These are phyloP conservation scores for Protomyctophum bolini DNA, from an alignment of 2,113 vertebrate genomes.

Conservation along the genomic window DNA sequence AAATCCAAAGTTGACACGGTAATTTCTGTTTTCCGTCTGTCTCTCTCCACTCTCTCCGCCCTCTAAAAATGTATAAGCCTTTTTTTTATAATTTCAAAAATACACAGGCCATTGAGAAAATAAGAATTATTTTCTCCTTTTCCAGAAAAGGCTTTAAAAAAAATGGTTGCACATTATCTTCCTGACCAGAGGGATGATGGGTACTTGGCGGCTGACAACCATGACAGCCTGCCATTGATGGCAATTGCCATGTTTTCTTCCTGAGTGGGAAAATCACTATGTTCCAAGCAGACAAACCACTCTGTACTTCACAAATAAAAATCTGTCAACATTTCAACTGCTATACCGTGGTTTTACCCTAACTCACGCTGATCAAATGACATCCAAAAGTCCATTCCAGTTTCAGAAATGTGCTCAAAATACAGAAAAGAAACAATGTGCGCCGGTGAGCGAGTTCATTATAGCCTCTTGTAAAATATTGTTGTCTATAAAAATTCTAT, in stretches of 20 bases:
- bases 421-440: conserved; percentile 6
- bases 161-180: no score
- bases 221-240: conserved; percentile 55
- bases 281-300: conserved; percentile 34
- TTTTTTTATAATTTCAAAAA: conserved; percentile 28
- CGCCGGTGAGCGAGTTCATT: no score
- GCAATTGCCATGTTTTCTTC: conserved; percentile 51
- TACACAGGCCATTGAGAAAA: no score
- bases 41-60: neutral
- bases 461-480: no score
- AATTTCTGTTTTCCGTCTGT: conserved; percentile 18
- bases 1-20: conserved; percentile 20
- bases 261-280: conserved; percentile 64
- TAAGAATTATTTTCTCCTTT: no score
- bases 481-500: no score
- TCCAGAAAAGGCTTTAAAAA: conserved; percentile 8
- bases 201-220: conserved; percentile 32
- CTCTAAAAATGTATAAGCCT: conserved; percentile 12
- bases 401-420: conserved; percentile 54
- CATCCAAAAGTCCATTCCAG: conserved; percentile 15
- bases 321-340: conserved; percentile 13
- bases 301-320: conserved; percentile 27
- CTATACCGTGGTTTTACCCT: conserved; percentile 27
- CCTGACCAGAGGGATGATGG: conserved; percentile 37
- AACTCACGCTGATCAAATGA: conserved; percentile 40